phyloP scores from a whole-genome alignment of 2,888 invertebrate genomes.

The Desoria tigrina region DNA sequence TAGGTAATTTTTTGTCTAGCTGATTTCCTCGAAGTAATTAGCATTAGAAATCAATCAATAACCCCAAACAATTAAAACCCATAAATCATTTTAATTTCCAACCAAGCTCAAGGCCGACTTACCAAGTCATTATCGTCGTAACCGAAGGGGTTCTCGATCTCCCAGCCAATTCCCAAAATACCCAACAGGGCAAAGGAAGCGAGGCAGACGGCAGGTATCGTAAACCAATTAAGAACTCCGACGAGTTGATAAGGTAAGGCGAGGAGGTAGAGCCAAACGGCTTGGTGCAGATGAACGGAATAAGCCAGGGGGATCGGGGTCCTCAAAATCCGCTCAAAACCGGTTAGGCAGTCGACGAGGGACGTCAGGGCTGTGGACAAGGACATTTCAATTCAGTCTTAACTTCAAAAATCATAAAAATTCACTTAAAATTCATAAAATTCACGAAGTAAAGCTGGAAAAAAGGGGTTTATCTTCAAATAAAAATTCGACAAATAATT shows the following conservation, averaged over 20 bases:
- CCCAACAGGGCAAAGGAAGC: conserved; percentile 48
- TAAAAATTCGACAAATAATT: too few relatives aligned
- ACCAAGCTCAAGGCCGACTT: not conserved
- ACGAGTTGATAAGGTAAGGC: conserved; percentile 38
- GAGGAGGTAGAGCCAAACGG: conserved; percentile 37
- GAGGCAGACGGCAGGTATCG: conserved; percentile 42
- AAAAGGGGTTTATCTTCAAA: too few relatives aligned
- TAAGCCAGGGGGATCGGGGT: conserved; percentile 51
- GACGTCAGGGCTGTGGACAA: conserved; percentile 39
- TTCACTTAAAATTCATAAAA: too few relatives aligned
- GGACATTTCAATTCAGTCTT: too few relatives aligned
- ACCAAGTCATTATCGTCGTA: conserved; percentile 39
- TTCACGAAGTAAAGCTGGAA: too few relatives aligned
- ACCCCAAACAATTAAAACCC: too few relatives aligned
- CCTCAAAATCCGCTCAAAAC: conserved; percentile 47
- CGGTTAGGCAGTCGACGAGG: conserved; percentile 45
- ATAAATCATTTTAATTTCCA: too few relatives aligned
- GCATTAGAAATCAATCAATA: too few relatives aligned
- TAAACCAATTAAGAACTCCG: conserved; percentile 40
- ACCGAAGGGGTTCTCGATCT: conserved; percentile 47
- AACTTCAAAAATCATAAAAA: too few relatives aligned
- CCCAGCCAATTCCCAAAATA: conserved; percentile 46
- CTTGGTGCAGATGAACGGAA: conserved; percentile 48
- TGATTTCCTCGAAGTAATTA: too few relatives aligned
- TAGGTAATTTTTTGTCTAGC: too few relatives aligned